Base-by-base conservation (phyloP, 2,888 invertebrate genomes). In the Harpalus rufipes region DNA sequence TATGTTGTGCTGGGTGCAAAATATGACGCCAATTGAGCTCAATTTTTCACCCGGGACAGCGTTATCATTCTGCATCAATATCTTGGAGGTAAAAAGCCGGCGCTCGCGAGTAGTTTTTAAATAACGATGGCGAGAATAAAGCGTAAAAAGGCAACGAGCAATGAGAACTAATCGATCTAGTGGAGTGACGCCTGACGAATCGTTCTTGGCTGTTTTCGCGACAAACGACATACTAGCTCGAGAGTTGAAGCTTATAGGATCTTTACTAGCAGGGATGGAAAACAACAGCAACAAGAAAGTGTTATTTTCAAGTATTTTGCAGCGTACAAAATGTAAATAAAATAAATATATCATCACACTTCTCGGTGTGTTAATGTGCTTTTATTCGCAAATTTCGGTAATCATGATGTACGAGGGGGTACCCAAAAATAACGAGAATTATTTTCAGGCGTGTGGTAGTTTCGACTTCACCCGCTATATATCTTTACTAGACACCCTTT, bases 21-120 rank as follows among this genome's bases (percentile, higher is more conserved):
- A 83, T 83, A 83, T 76, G 83, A 83, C 74, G 76, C 51, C 76
- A 83, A 83, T 83, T 83, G 83, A 74, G 25, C 14, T 61, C 59
- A 76, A 83, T 83, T 76, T 83, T 76, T 83, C 83, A 83, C 32
- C 16, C 18, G 83, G 65, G 61, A 74, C 83, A 83, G 41, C 72
- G 83, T 81, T 81, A 81, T 81, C 81, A 81, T 56, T 81, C 78
- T 58, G 25, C 59, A 59, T 78, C 78, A 78, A 78, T 78, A 78
- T 78, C 76, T 56, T 39, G 32, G 68, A 7, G 68, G 21, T 63
- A 68, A 76, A 76, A 76, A 72, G 72, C 72, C 72, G 41, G 32
- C 32, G 72, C 16, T 32, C 32, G 32, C 5, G 44, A 72, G 41
- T 51, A 74, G 18, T 74, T 74, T 74, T 74, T 44, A 74, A 74